Evolutionary conservation across 37 sponge, comb jelly and placozoan species (phyloP).

Genomic region (Halichondria panicea): DNA sequence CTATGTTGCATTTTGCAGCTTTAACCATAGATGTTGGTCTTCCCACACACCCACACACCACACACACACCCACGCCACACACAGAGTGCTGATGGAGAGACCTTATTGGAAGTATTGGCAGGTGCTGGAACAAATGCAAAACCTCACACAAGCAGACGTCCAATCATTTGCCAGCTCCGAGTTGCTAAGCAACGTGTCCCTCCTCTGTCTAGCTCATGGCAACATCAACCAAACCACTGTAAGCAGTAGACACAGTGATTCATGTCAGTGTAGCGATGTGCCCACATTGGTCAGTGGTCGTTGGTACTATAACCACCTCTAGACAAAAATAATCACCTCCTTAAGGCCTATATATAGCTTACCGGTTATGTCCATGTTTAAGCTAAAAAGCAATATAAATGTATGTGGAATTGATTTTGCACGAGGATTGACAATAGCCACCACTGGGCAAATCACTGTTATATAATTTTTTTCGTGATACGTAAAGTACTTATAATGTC

Average conservation of each 20-base stretch:
- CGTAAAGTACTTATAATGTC: not conserved
- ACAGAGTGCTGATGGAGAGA: conserved; percentile 51
- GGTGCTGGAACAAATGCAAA: conserved; percentile 6
- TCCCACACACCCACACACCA: not conserved
- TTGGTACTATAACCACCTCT: too few relatives aligned
- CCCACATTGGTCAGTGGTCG: too few relatives aligned
- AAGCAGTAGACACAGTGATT: not conserved
- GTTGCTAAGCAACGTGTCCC: conserved; percentile 2
- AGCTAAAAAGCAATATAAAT: too few relatives aligned
- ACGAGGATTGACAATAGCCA: too few relatives aligned
- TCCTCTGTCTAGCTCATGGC: conserved; percentile 61
- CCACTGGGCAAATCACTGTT: too few relatives aligned
- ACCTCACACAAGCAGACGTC: not conserved
- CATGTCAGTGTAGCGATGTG: not conserved
- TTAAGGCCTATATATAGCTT: too few relatives aligned
- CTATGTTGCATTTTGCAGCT: not conserved
- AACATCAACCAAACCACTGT: conserved; percentile 18
- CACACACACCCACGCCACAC: not conserved
- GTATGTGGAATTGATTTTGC: too few relatives aligned
- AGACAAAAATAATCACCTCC: too few relatives aligned
- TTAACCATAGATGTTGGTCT: not conserved
- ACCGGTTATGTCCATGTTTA: too few relatives aligned
- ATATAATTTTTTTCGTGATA: too few relatives aligned
- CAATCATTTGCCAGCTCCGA: not conserved
- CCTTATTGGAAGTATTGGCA: conserved; percentile 53